A percentile compares a stretch with the other conserved stretches of the same genome.
phyloP scores from a whole-genome alignment of 2,888 invertebrate genomes.

The Priocnemis perturbator region DNA sequence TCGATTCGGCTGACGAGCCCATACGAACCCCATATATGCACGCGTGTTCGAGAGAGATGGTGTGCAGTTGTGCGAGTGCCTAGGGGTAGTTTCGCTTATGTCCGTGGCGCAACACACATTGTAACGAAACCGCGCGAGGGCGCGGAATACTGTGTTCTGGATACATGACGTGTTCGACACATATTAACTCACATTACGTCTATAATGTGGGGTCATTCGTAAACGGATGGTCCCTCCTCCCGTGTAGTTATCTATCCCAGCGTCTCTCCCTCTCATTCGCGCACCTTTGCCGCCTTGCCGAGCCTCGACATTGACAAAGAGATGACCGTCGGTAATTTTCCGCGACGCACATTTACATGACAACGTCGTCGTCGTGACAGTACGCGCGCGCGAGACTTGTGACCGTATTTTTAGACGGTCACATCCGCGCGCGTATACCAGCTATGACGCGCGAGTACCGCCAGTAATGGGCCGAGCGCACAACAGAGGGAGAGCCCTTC shows the following conservation, averaged over 20 bases:
- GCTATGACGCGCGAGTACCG: no score
- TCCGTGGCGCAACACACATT: background rate
- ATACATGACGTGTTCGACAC: conserved; percentile 50
- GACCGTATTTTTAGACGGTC: no score
- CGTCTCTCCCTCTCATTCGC: conserved; percentile 9
- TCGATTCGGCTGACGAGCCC: conserved; percentile 17
- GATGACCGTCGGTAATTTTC: conserved; percentile 26
- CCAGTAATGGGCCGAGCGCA: no score
- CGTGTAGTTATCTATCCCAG: background rate
- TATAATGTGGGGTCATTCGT: conserved; percentile 28
- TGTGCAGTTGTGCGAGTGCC: no score
- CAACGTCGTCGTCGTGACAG: conserved; percentile 25
- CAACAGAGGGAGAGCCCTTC: no score
- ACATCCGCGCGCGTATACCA: no score
- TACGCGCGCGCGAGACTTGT: background rate
- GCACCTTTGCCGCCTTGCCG: background rate
- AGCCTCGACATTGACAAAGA: background rate
- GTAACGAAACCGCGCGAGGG: conserved; percentile 27
- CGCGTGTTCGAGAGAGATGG: no score
- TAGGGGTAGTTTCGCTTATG: no score
- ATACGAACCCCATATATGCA: background rate
- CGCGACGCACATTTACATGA: conserved; percentile 35
- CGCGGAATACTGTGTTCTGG: conserved; percentile 24
- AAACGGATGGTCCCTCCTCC: conserved; percentile 2
- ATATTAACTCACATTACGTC: conserved; percentile 52